Evolutionary conservation across 1,140 invertebrate species (phyloP).

Genomic region (Brachionus rotundiformis): DNA sequence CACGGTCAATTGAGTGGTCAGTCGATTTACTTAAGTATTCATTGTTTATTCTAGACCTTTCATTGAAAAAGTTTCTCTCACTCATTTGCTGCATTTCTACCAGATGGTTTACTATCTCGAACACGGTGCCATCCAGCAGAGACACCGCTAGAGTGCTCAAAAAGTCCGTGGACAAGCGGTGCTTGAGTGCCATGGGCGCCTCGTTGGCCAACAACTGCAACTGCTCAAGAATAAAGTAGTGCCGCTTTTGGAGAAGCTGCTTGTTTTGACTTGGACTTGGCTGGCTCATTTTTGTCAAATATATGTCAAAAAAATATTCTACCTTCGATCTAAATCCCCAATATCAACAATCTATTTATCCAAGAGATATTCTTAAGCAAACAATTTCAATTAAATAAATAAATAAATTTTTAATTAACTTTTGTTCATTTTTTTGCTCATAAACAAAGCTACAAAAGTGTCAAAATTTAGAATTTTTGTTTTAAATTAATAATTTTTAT

Average conservation of each 20-base stretch:
- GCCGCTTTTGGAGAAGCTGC: conserved; percentile 13
- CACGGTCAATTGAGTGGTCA: neutral
- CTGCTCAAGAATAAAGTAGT: conserved; percentile 27
- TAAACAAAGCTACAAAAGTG: no score
- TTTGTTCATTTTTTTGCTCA: neutral
- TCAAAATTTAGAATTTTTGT: no score
- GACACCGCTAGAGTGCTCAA: conserved; percentile 28
- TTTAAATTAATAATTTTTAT: no score
- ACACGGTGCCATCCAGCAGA: conserved; percentile 40
- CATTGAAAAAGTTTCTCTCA: conserved; percentile 47
- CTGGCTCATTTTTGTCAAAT: neutral
- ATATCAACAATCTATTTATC: neutral
- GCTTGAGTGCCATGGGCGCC: neutral
- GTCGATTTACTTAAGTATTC: conserved; percentile 21
- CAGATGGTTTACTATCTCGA: conserved; percentile 44
- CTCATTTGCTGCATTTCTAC: conserved; percentile 46
- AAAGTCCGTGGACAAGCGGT: conserved; percentile 27
- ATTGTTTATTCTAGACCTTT: conserved; percentile 31
- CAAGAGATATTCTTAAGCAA: neutral
- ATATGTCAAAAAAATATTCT: conserved; percentile 2
- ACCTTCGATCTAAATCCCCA: neutral
- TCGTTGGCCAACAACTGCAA: neutral
- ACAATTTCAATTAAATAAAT: neutral
- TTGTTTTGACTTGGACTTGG: neutral
- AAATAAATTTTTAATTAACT: conserved; percentile 4